Conservation (phyloP, 2,888 invertebrate species). For the Drosophila basisetae region DNA sequence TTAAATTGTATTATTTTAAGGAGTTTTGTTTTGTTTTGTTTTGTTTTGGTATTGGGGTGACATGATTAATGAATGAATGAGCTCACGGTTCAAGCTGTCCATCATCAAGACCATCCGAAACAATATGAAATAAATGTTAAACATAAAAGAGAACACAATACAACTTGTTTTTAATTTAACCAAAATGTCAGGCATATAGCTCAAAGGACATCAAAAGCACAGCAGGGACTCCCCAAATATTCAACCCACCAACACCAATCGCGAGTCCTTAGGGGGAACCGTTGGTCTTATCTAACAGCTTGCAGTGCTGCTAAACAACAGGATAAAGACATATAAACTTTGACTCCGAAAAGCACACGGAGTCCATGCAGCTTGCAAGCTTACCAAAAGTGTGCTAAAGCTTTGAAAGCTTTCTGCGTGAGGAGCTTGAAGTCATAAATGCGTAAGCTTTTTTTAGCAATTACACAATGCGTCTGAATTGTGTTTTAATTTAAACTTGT, state of each 20-base stretch:
- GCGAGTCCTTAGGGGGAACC: not conserved
- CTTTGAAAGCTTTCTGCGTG: not conserved
- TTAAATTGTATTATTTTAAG: not conserved
- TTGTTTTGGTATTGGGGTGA: constrained; percentile 1
- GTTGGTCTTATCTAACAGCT: constrained; percentile 14
- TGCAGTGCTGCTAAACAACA: constrained; percentile 14
- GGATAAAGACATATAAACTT: not conserved
- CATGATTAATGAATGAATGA: constrained; percentile 60
- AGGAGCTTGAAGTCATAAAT: not conserved
- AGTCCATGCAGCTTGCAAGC: constrained; percentile 14
- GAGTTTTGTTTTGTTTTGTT: not conserved
- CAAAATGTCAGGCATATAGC: constrained; percentile 1
- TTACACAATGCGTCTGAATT: not conserved
- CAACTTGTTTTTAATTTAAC: constrained; percentile 47
- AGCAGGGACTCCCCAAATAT: constrained; percentile 43
- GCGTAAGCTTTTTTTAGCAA: not conserved
- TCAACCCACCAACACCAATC: not conserved
- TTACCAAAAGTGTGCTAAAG: too few relatives aligned
- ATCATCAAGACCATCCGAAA: constrained; percentile 38
- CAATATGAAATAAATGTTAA: constrained; percentile 72
- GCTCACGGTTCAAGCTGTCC: constrained; percentile 22
- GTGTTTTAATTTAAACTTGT: not conserved
- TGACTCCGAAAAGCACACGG: constrained; percentile 34
- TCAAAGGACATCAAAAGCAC: constrained; percentile 24
- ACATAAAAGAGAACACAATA: constrained; percentile 47